A percentile compares a stretch with the other conserved stretches of the same genome.
These are phyloP conservation scores for Mastomys coucha DNA, from an alignment of 2,113 vertebrate species.

Conservation along the genomic window DNA sequence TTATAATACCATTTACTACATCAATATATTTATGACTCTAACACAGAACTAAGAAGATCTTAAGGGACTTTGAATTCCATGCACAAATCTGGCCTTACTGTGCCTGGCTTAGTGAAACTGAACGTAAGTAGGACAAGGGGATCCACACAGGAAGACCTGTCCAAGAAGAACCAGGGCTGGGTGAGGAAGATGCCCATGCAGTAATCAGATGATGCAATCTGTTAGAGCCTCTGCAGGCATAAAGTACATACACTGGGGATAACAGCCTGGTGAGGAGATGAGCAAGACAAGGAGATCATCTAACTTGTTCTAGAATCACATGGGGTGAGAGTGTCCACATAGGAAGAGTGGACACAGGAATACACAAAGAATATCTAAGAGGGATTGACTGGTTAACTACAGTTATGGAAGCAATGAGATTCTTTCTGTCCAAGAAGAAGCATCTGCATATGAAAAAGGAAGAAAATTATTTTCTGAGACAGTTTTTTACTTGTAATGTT, in stretches of 20 bases:
- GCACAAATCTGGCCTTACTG: background rate
- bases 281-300: background rate
- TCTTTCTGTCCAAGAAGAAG: background rate
- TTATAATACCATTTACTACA: background rate
- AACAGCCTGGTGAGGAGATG: background rate
- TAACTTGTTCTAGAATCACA: background rate
- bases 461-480: conserved; percentile 12
- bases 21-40: conserved; percentile 35
- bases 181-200: background rate
- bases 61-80: background rate
- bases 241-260: background rate
- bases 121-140: background rate
- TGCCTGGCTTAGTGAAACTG: background rate
- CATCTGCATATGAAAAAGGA: conserved; percentile 13
- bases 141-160: background rate
- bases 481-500: background rate
- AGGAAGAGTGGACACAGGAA: background rate
- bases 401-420: background rate
- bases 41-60: background rate
- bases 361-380: background rate
- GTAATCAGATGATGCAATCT: too few relatives aligned
- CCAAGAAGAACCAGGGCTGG: background rate
- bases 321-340: background rate
- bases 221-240: background rate
- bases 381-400: background rate